Evolutionary conservation across 2,113 vertebrate genomes (phyloP).

Genomic region (Casuarius casuarius): DNA sequence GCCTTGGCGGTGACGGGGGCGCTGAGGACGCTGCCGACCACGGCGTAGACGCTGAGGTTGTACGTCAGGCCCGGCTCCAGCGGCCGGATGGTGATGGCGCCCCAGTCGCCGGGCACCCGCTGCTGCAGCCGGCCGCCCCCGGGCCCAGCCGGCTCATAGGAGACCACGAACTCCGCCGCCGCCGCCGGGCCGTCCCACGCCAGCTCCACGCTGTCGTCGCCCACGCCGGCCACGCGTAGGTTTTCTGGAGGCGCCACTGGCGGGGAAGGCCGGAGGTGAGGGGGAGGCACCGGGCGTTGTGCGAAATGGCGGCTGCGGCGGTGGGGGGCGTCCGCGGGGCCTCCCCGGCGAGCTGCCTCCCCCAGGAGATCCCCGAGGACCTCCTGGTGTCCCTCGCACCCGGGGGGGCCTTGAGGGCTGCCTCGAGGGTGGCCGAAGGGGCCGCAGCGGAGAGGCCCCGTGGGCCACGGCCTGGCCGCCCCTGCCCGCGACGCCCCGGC

Average conservation of each 20-base stretch:
- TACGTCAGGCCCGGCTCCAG: slow-evolving; percentile 92
- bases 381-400: too few relatives aligned
- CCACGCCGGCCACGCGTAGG: slow-evolving; percentile 84
- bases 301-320: too few relatives aligned
- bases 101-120: slow-evolving; percentile 88
- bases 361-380: too few relatives aligned
- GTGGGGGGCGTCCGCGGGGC: too few relatives aligned
- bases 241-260: slow-evolving; percentile 91
- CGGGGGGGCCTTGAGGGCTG: too few relatives aligned
- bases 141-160: slow-evolving; percentile 84
- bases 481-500: too few relatives aligned
- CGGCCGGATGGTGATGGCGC: slow-evolving; percentile 83
- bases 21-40: slow-evolving; percentile 90
- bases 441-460: too few relatives aligned
- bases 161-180: slow-evolving; percentile 90
- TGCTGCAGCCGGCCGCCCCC: slow-evolving; percentile 89
- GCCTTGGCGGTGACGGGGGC: slow-evolving; percentile 84
- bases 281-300: background rate
- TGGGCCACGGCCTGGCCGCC: too few relatives aligned
- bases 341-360: too few relatives aligned
- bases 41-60: slow-evolving; percentile 91
- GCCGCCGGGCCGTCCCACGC: slow-evolving; percentile 89
- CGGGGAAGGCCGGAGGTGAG: slow-evolving; percentile 61
- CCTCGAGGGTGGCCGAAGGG: too few relatives aligned
- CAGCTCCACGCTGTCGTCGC: slow-evolving; percentile 88